Base-by-base conservation (phyloP, 2,888 invertebrate genomes). In the Lutraria lutraria region DNA sequence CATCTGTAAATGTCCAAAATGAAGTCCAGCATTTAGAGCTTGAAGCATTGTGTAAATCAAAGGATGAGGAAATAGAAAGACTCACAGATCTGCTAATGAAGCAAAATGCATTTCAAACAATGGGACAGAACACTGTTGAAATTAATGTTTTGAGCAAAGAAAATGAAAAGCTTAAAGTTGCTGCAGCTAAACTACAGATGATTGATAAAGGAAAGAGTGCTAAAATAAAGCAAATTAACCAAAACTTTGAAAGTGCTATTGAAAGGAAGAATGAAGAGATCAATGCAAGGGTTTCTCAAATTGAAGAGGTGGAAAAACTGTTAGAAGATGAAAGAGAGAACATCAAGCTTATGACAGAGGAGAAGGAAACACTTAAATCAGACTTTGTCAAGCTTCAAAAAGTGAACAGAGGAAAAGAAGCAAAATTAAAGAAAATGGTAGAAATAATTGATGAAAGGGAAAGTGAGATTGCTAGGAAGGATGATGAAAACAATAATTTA, bases 251-350 rank as follows among this genome's bases (percentile, higher is more conserved):
- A 81, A 91, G 90, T 52, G 54, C 68, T 31, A 43, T 93, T 29
- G 92, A 89, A 68, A 93, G 93, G 54, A 95, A 95, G 90, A 94
- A 95, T 88, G 92, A 93, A 60, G 94, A 94, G 91, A 87, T 95
- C n/a, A 82, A 85, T 31, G 85, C 90, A 52, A 88, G 85, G 53
- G 43, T 56, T 21, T 25, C 15, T 19, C 80, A 88, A 85, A 85
- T 90, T 56, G 79, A 86, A 85, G 68, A 86, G 25, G n/a, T 86
- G n/a, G 92, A 92, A 87, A 53, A 31, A 31, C 52, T 85, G 34
- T 15, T 92, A 8, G 79, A 81, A 15, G 60, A 85, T 54, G 86
- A 83, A 34, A 83, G 81, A 53, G 84, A 56, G 19, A 84, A 88
- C 52, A 56, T 89, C n/a, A 86, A 89, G 56, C 52, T 53, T 60